Conservation (phyloP, 2,888 invertebrate genomes). For the Coronaproctus castanopsis region DNA sequence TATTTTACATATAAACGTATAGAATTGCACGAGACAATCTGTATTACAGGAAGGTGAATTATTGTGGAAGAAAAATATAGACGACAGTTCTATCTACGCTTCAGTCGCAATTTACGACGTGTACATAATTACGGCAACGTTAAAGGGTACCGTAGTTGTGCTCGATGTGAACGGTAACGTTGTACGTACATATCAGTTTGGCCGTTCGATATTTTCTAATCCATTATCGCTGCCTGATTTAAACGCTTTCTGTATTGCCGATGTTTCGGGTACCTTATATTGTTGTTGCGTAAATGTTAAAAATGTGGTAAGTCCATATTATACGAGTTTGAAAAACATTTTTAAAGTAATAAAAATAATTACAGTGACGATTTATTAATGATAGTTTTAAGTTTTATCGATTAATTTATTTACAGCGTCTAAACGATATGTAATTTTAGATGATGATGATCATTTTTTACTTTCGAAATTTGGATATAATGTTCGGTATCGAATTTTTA, state of each 20-base stretch:
- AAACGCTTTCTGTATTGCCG: slow-evolving; percentile 1
- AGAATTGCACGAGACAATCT: too few species aligned
- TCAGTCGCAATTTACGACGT: not conserved
- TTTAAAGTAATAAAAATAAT: too few species aligned
- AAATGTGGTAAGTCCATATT: too few species aligned
- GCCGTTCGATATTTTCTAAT: slow-evolving; percentile 9
- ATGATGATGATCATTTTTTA: too few species aligned
- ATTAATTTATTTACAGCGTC: too few species aligned
- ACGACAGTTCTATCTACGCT: slow-evolving; percentile 7
- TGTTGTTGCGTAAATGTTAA: not conserved
- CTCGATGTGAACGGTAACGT: not conserved
- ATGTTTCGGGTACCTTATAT: slow-evolving; percentile 23
- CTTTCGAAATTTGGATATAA: too few species aligned
- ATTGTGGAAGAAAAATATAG: slow-evolving; percentile 32
- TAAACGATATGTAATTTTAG: too few species aligned
- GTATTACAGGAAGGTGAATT: slow-evolving; percentile 3
- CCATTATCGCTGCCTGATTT: not conserved
- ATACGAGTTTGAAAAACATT: too few species aligned
- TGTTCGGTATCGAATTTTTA: too few species aligned
- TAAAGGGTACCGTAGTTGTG: slow-evolving; percentile 5
- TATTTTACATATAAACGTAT: too few species aligned
- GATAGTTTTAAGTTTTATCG: too few species aligned
- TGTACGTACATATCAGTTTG: not conserved
- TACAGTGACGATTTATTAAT: too few species aligned
- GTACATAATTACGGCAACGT: slow-evolving; percentile 3